Base-by-base conservation (phyloP, 2,797 vertebrate genomes). In the Sebastes iracundus region DNA sequence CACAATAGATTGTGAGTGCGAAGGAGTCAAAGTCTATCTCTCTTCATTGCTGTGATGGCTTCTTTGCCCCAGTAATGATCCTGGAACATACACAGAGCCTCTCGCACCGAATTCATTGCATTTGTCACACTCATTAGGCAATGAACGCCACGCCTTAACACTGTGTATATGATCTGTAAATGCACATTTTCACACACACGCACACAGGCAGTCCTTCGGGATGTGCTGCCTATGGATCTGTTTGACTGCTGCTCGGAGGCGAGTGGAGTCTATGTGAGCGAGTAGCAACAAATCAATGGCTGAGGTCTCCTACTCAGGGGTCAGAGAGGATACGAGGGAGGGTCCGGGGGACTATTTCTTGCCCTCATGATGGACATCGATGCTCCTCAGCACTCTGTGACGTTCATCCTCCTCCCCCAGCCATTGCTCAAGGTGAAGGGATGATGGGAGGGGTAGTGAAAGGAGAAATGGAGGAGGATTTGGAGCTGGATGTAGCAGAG, bases 221-320 rank as follows among this genome's bases (percentile, higher is more conserved):
- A 90, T 46, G 62, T 12, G 73, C 77, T 84, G 82, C 80, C 83
- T 90, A 92, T 93, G 72, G 93, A 92, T 93, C 87, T 87, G 90
- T 91, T 91, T 87, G 87, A 92, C 84, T 83, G 79, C 79, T 78
- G 77, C 86, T 87, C 22, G 67, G 75, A 79, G 82, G 80, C 76
- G 63, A 18, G 82, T 90, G 78, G 80, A 90, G 90, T 92, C 79
- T 80, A 84, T 87, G 83, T 88, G 89, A 89, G 83, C 38, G 22
- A 90, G 83, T 77, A 90, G 90, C 89, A 95, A 92, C 93, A 93
- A 94, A 94, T 95, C 93, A 90, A 93, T 94, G 84, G 78, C 68
- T 85, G 83, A 88, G 86, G 89, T 93, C 84, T 88, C 81, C 82
- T 69, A 49, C 85, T 91, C 88, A 79, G 88, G 89, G 93, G 89